phyloP scores from a whole-genome alignment of 2,113 vertebrate genomes.

The Pangasianodon hypophthalmus region DNA sequence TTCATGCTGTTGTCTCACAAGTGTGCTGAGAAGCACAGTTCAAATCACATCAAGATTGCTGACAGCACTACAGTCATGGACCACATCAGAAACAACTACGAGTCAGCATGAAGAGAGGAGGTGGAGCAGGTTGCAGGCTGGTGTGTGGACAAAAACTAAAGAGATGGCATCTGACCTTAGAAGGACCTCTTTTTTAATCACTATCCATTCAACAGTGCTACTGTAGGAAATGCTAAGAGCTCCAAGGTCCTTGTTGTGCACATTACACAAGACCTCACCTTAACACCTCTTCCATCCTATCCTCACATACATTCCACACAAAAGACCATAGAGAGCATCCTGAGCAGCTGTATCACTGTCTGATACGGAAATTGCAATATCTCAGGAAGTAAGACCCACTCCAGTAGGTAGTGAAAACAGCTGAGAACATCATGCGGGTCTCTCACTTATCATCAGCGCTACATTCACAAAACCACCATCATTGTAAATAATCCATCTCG shows the following conservation, averaged over 20 bases:
- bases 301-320: background rate
- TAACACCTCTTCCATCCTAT: background rate
- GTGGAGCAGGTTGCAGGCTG: background rate
- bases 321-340: background rate
- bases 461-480: background rate
- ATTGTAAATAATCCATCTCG: background rate
- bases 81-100: background rate
- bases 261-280: background rate
- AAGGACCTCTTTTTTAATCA: background rate
- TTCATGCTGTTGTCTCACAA: background rate
- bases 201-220: background rate
- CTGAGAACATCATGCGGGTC: background rate
- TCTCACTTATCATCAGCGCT: background rate
- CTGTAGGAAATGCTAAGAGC: background rate
- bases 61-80: background rate
- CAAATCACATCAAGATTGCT: background rate
- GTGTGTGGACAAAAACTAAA: background rate
- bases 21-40: too few species aligned
- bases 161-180: background rate
- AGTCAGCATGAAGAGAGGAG: background rate
- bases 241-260: background rate
- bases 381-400: background rate
- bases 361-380: background rate
- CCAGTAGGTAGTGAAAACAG: background rate
- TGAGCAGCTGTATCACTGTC: background rate